These are phyloP conservation scores for Cryptoleucopteryx plumbea DNA, from an alignment of 2,113 vertebrate species.

Conservation along the genomic window DNA sequence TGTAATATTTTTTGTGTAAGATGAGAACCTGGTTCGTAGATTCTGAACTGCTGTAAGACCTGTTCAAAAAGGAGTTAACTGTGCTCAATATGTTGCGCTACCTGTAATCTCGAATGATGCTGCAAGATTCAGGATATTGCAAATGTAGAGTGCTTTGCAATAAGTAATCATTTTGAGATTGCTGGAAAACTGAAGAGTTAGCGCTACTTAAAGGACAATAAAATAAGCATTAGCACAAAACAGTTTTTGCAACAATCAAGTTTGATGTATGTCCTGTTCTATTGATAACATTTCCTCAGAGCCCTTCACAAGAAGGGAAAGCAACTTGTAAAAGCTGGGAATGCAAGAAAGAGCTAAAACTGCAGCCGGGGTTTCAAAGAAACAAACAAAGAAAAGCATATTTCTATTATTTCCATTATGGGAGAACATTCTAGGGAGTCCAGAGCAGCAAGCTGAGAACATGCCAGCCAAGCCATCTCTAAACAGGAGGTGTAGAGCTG, in stretches of 20 bases:
- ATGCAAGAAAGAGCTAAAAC: neutral
- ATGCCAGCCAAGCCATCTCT: neutral
- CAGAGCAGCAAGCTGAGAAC: neutral
- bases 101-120: neutral
- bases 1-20: neutral
- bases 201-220: constrained; percentile 11
- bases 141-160: neutral
- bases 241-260: constrained; percentile 1
- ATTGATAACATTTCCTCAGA: constrained; percentile 7
- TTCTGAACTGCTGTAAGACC: neutral
- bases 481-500: neutral
- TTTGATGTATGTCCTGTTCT: constrained; percentile 3
- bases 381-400: neutral
- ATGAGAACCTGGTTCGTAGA: neutral
- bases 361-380: constrained; percentile 11
- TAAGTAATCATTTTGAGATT: neutral
- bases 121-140: neutral
- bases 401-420: constrained; percentile 6
- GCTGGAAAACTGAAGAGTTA: constrained; percentile 7
- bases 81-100: neutral
- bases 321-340: constrained; percentile 13
- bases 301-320: neutral
- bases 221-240: constrained; percentile 41
- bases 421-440: constrained; percentile 5
- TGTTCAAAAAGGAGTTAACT: neutral